phyloP scores from a whole-genome alignment of 2,888 invertebrate genomes.

The Peribatodes rhomboidaria region DNA sequence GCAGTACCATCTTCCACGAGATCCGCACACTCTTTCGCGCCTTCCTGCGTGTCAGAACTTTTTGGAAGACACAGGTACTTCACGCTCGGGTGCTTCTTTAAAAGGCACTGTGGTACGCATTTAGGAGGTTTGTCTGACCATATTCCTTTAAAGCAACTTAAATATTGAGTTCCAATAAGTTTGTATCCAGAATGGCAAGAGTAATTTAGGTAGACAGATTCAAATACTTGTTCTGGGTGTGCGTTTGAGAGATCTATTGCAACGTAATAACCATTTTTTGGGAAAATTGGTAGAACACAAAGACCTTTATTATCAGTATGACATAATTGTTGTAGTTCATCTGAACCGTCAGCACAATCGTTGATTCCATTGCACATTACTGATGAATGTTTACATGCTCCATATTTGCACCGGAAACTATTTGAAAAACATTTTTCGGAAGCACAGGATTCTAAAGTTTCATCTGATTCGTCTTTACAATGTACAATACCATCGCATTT shows the following conservation, averaged over 20 bases:
- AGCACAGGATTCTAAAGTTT: slow-evolving; percentile 5
- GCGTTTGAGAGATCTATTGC: background rate
- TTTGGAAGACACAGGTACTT: slow-evolving; percentile 28
- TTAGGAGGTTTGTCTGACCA: slow-evolving; percentile 29
- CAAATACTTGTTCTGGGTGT: slow-evolving; percentile 14
- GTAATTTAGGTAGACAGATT: slow-evolving; percentile 26
- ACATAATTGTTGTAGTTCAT: slow-evolving; percentile 1
- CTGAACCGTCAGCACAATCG: slow-evolving; percentile 5
- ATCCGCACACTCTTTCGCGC: slow-evolving; percentile 21
- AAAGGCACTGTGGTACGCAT: slow-evolving; percentile 32
- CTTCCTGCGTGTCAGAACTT: too few species aligned
- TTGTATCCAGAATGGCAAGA: slow-evolving; percentile 29
- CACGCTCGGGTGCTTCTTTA: slow-evolving; percentile 6
- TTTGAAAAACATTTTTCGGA: background rate
- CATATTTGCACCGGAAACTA: background rate
- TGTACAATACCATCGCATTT: background rate
- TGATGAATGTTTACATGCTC: background rate
- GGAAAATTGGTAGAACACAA: slow-evolving; percentile 14
- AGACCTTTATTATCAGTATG: background rate
- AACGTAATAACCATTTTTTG: slow-evolving; percentile 8
- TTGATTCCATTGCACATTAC: slow-evolving; percentile 6
- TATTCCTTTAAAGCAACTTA: slow-evolving; percentile 1
- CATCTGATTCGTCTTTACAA: slow-evolving; percentile 7
- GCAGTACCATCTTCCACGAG: slow-evolving; percentile 19
- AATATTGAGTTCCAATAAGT: slow-evolving; percentile 14